phyloP scores from a whole-genome alignment of 2,888 invertebrate genomes.

The Euproctis similis region DNA sequence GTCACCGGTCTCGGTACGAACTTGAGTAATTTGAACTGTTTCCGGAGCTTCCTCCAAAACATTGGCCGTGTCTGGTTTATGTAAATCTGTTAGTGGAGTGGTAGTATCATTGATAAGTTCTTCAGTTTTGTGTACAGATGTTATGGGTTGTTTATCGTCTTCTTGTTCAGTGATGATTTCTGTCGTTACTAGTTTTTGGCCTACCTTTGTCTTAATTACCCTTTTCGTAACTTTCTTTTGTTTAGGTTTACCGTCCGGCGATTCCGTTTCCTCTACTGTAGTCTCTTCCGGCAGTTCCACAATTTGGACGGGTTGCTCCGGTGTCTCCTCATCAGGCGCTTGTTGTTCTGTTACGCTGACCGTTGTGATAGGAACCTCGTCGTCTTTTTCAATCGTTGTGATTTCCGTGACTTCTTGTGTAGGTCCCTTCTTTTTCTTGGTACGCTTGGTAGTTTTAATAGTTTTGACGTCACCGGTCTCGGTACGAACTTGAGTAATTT shows the following conservation, averaged over 20 bases:
- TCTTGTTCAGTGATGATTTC: slow-evolving; percentile 9
- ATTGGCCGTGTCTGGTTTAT: slow-evolving; percentile 5
- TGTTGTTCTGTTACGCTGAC: slow-evolving; percentile 17
- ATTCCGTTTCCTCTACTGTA: background rate
- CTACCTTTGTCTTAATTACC: background rate
- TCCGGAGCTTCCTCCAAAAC: slow-evolving; percentile 20
- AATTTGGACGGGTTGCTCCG: background rate
- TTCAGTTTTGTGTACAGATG: slow-evolving; percentile 9
- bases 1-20: slow-evolving; percentile 6
- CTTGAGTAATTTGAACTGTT: slow-evolving; percentile 12
- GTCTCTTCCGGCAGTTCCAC: background rate
- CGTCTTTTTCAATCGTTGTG: slow-evolving; percentile 15
- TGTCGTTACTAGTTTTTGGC: slow-evolving; percentile 6
- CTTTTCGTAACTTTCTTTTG: background rate
- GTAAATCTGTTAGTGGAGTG: slow-evolving; percentile 4
- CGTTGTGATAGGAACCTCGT: slow-evolving; percentile 23
- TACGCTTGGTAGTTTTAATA: slow-evolving; percentile 21
- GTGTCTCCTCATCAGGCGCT: slow-evolving; percentile 1
- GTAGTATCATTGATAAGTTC: slow-evolving; percentile 5
- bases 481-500: slow-evolving; percentile 5
- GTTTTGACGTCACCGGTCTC: slow-evolving; percentile 12
- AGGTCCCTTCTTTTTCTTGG: slow-evolving; percentile 19
- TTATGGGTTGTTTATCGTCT: slow-evolving; percentile 9
- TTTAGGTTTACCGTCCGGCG: background rate
- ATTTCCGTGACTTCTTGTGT: slow-evolving; percentile 18